Evolutionary conservation across 2,797 vertebrate genomes (phyloP).

Genomic region (Acipenser transmontanus): DNA sequence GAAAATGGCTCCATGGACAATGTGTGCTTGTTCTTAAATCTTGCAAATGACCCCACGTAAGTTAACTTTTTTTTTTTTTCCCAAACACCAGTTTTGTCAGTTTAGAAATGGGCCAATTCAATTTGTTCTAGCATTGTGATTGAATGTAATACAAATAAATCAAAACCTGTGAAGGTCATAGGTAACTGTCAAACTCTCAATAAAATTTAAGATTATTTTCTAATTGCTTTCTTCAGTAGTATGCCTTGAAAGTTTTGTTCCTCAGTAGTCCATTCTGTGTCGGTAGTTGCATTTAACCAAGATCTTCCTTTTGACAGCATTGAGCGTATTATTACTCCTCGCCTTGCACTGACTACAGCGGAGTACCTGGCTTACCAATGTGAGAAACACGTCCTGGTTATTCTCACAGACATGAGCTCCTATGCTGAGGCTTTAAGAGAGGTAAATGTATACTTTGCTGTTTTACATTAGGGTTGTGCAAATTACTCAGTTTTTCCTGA

Average conservation of each 20-base stretch:
- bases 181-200: not conserved
- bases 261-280: conserved; percentile 3
- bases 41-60: conserved; percentile 69
- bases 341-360: conserved; percentile 59
- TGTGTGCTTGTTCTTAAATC: conserved; percentile 64
- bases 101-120: conserved; percentile 13
- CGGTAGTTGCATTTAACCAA: conserved; percentile 9
- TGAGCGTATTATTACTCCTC: conserved; percentile 67
- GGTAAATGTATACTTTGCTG: conserved; percentile 31
- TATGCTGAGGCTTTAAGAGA: conserved; percentile 68
- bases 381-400: conserved; percentile 68
- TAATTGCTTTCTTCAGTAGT: not conserved
- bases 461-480: too few relatives aligned
- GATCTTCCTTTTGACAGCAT: conserved; percentile 42
- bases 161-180: not conserved
- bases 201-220: not conserved
- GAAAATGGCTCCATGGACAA: conserved; percentile 73
- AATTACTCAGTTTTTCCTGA: too few relatives aligned
- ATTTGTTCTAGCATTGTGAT: not conserved
- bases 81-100: conserved; percentile 14
- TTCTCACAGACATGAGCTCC: conserved; percentile 69
- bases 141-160: not conserved
- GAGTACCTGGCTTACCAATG: conserved; percentile 71
- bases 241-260: conserved; percentile 1
- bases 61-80: conserved; percentile 29